Conservation (phyloP, 2,113 vertebrate genomes). For the Hypomesus transpacificus region DNA sequence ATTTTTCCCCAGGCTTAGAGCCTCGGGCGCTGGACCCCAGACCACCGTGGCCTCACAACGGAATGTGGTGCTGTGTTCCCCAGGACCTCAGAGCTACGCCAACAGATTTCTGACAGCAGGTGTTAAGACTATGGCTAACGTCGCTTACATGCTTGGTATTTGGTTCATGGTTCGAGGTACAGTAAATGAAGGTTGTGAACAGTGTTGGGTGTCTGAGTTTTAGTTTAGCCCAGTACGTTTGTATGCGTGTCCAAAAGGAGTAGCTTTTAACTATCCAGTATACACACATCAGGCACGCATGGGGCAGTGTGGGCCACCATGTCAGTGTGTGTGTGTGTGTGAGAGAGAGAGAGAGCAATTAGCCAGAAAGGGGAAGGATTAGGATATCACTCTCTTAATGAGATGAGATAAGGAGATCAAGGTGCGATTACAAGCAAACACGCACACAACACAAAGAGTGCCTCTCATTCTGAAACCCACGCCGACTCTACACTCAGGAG, state of each 20-base stretch:
- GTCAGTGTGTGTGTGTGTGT: neutral
- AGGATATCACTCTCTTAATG: constrained; percentile 10
- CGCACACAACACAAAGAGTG: neutral
- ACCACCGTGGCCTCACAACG: constrained; percentile 7
- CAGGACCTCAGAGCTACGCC: neutral
- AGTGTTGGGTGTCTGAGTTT: too few relatives aligned
- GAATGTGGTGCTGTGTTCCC: constrained; percentile 6
- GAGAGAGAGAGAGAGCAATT: neutral
- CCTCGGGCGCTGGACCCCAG: neutral
- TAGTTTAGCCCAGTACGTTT: too few relatives aligned
- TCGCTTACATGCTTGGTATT: too few relatives aligned
- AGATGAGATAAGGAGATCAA: constrained; percentile 4
- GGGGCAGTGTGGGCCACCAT: neutral
- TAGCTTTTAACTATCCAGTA: too few relatives aligned
- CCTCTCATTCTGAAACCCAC: neutral
- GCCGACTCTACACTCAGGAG: neutral
- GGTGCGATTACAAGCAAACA: neutral
- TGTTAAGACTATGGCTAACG: too few relatives aligned
- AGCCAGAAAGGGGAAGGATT: neutral
- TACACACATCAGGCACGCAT: too few relatives aligned
- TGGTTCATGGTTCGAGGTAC: too few relatives aligned
- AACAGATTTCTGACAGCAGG: too few relatives aligned
- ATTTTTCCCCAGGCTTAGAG: constrained; percentile 23
- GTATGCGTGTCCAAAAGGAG: too few relatives aligned
- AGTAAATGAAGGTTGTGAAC: too few relatives aligned